A percentile compares a stretch with the other conserved stretches of the same genome.
phyloP scores from a whole-genome alignment of 2,888 invertebrate species.

The Mythimna ferrago region DNA sequence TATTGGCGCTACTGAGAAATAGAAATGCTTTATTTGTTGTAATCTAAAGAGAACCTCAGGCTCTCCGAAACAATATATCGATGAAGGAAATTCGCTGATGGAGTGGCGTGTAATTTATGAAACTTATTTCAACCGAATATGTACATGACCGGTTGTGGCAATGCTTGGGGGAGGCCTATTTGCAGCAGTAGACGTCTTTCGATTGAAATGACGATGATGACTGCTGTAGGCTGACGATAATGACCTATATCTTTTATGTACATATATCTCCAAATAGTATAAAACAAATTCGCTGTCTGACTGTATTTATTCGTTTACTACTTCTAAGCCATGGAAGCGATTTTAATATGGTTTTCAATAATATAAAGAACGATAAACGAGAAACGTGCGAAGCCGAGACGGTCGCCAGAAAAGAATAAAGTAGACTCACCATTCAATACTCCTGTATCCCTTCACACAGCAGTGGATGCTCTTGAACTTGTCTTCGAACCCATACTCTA shows the following conservation, averaged over 20 bases:
- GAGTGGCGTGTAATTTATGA: neutral
- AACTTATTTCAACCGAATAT: neutral
- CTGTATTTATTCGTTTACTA: no score
- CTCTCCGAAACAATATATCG: neutral
- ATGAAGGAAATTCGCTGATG: neutral
- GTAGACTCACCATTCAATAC: conserved; percentile 94
- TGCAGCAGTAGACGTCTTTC: no score
- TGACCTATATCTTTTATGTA: no score
- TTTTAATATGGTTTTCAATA: neutral
- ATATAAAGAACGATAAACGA: neutral
- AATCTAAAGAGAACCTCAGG: neutral
- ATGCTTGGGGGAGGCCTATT: no score
- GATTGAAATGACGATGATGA: no score
- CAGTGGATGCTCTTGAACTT: conserved; percentile 95
- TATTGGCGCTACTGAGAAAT: conserved; percentile 5
- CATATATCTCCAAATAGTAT: no score
- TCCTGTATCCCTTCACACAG: conserved; percentile 94
- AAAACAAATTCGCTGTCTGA: no score
- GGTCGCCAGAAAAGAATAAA: neutral
- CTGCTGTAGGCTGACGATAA: no score
- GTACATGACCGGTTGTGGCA: no score
- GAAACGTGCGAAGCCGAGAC: neutral
- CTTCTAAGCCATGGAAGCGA: neutral
- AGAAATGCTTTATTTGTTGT: neutral
- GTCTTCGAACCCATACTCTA: conserved; percentile 93